Evolutionary conservation across 1,140 invertebrate species (phyloP).

Genomic region (Lepidostoma basale): DNA sequence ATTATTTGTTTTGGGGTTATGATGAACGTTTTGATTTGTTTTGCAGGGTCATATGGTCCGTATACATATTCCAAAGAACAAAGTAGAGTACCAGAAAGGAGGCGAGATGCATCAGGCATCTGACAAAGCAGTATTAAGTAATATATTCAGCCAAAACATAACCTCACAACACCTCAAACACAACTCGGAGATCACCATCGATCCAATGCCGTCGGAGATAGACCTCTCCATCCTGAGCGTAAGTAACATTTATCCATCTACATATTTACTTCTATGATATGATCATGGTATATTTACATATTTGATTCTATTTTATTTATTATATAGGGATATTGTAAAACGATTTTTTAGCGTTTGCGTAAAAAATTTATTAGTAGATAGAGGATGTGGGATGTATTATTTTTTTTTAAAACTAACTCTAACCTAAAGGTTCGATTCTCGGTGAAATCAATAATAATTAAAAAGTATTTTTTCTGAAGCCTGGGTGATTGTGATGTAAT

Average conservation of each 20-base stretch:
- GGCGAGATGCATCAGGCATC: slow-evolving; percentile 37
- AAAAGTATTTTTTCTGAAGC: too few species aligned
- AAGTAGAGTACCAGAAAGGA: slow-evolving; percentile 37
- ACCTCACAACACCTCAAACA: slow-evolving; percentile 14
- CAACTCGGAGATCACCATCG: slow-evolving; percentile 32
- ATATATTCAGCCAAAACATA: slow-evolving; percentile 28
- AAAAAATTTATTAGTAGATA: too few species aligned
- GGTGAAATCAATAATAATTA: too few species aligned
- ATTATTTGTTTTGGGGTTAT: too few species aligned
- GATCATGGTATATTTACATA: background rate
- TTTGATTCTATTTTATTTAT: background rate
- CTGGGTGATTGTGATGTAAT: too few species aligned
- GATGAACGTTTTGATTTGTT: too few species aligned
- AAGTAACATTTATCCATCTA: background rate
- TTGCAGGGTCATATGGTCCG: slow-evolving; percentile 46
- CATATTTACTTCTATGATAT: background rate
- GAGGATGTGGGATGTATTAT: too few species aligned
- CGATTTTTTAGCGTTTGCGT: too few species aligned
- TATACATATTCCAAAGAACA: slow-evolving; percentile 46
- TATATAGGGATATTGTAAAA: too few species aligned
- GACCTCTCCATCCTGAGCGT: slow-evolving; percentile 34
- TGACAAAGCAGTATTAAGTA: slow-evolving; percentile 43
- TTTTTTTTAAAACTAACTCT: too few species aligned
- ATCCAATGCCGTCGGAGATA: slow-evolving; percentile 29
- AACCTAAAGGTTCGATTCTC: too few species aligned